These are phyloP conservation scores for Mellilla xanthometata DNA, from an alignment of 2,888 invertebrate genomes.

Conservation along the genomic window DNA sequence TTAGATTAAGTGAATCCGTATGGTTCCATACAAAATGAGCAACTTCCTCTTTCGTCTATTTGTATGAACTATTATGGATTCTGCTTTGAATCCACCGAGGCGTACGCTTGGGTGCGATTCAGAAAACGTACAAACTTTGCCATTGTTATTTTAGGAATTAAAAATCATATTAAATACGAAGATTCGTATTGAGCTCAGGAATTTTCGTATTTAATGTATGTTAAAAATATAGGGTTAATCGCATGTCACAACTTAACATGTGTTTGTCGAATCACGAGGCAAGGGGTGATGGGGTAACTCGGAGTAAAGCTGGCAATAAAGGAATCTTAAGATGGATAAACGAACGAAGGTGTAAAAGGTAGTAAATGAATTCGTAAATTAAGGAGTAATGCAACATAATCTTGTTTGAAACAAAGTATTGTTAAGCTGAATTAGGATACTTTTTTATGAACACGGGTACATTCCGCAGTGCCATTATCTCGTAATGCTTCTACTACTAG, in stretches of 20 bases:
- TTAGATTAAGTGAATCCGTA: constrained; percentile 59
- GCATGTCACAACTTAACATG: constrained; percentile 79
- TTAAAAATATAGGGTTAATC: constrained; percentile 68
- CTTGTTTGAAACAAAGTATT: constrained; percentile 68
- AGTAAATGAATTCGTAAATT: constrained; percentile 47
- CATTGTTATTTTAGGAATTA: constrained; percentile 47
- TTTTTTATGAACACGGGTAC: constrained; percentile 78
- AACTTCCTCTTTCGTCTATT: constrained; percentile 78
- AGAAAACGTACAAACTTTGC: constrained; percentile 51
- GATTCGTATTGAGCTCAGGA: constrained; percentile 73
- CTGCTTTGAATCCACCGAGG: constrained; percentile 45
- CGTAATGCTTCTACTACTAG: constrained; percentile 68
- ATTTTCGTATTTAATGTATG: constrained; percentile 67
- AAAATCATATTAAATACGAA: constrained; percentile 59
- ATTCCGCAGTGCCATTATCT: constrained; percentile 79
- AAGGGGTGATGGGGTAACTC: constrained; percentile 44
- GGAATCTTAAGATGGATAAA: constrained; percentile 41
- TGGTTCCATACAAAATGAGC: constrained; percentile 71
- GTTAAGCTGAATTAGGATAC: constrained; percentile 73
- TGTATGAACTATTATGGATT: constrained; percentile 75
- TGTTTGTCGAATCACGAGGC: constrained; percentile 71
- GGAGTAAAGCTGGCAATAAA: constrained; percentile 71
- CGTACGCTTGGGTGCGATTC: constrained; percentile 29
- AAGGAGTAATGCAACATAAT: constrained; percentile 69
- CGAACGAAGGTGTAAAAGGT: constrained; percentile 40